Conservation (phyloP, 2,888 invertebrate genomes). For the Hetaerina titia region DNA sequence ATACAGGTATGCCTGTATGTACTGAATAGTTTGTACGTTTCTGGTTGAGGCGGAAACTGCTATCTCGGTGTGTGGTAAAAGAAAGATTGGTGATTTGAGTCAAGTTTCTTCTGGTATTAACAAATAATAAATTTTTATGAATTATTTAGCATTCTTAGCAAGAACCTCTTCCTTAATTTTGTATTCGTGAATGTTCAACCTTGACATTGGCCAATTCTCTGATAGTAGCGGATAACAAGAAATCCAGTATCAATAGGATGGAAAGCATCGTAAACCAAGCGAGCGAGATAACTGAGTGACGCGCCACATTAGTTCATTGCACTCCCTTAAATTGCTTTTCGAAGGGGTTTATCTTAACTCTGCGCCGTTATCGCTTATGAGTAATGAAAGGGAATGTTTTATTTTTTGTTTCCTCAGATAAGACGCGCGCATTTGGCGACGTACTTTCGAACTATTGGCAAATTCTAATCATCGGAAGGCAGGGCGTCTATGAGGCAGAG, state of each 20-base stretch:
- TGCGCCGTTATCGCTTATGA: neutral
- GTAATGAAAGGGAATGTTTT: neutral
- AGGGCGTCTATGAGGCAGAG: too few relatives aligned
- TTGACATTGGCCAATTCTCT: slow-evolving; percentile 53
- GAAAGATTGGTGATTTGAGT: too few relatives aligned
- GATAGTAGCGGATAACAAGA: neutral
- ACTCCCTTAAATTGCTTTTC: neutral
- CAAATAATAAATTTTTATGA: neutral
- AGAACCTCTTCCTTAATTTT: neutral
- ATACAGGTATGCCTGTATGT: too few relatives aligned
- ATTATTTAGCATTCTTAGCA: neutral
- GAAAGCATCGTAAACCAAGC: neutral
- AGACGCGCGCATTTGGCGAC: neutral
- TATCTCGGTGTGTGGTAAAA: too few relatives aligned
- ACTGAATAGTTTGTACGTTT: too few relatives aligned
- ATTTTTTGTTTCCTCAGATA: neutral
- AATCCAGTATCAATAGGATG: neutral
- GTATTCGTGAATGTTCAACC: neutral
- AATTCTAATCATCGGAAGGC: too few relatives aligned
- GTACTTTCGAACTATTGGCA: neutral
- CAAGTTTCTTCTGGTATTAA: neutral
- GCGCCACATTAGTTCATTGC: slow-evolving; percentile 34
- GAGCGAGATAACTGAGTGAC: slow-evolving; percentile 25
- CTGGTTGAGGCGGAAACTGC: too few relatives aligned
- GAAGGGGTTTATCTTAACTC: neutral